phyloP scores from a whole-genome alignment of 2,113 vertebrate genomes.

The Notothenia rossii region DNA sequence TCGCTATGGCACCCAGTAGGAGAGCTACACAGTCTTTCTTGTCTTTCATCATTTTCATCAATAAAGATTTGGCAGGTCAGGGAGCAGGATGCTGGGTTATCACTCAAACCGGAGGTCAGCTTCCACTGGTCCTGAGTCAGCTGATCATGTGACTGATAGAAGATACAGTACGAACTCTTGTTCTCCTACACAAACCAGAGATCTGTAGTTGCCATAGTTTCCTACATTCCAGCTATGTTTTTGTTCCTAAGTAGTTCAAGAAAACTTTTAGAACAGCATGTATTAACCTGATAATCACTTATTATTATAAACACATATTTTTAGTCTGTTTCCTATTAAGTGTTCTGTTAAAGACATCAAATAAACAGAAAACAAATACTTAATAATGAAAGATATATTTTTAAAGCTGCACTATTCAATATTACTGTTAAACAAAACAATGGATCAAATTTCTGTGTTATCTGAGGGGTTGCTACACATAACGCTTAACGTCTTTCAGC shows the following conservation, averaged over 20 bases:
- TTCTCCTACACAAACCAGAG: neutral
- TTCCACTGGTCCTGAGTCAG: neutral
- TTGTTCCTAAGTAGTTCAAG: neutral
- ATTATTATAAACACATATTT: neutral
- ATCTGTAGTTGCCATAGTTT: conserved; percentile 47
- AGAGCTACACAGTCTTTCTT: conserved; percentile 54
- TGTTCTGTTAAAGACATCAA: neutral
- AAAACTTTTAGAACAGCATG: conserved; percentile 1
- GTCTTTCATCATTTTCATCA: conserved; percentile 55
- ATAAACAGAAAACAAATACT: neutral
- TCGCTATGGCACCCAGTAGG: conserved; percentile 64
- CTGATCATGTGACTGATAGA: neutral
- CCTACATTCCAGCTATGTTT: conserved; percentile 25
- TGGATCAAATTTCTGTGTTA: neutral
- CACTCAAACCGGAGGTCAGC: conserved; percentile 3
- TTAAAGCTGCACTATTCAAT: neutral
- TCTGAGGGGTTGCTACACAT: neutral
- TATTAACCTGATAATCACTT: neutral
- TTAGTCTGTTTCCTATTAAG: neutral
- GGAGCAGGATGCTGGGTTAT: conserved; percentile 20
- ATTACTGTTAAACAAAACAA: neutral
- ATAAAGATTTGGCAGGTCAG: conserved; percentile 45
- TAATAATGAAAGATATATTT: neutral
- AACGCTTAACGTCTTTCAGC: neutral
- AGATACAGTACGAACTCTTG: neutral